A percentile compares a stretch with the other conserved stretches of the same genome.
Conservation (phyloP, 2,888 invertebrate species). For the Diarsia mendica region DNA sequence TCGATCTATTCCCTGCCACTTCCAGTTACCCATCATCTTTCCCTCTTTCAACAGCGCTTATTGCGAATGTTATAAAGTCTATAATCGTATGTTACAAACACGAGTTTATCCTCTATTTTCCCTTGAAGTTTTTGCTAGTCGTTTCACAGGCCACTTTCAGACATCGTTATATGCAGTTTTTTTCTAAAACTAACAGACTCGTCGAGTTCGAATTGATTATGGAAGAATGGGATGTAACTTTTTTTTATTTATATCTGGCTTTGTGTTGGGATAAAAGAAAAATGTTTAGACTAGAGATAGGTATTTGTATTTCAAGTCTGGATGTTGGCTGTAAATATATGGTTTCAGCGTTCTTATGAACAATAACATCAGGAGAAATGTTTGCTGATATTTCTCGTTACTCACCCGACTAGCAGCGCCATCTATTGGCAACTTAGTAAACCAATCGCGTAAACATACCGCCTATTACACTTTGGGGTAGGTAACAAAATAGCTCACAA, state of each 20-base stretch:
- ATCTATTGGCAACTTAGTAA: background rate
- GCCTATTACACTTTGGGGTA: too few relatives aligned
- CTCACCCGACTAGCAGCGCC: background rate
- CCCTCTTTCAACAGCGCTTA: constrained; percentile 24
- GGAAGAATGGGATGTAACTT: background rate
- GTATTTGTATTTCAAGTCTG: background rate
- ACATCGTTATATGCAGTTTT: constrained; percentile 27
- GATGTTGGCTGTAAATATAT: background rate
- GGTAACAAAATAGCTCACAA: too few relatives aligned
- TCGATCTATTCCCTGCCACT: constrained; percentile 20
- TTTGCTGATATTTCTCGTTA: background rate
- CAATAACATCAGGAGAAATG: background rate
- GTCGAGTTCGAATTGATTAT: constrained; percentile 27
- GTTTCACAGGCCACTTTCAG: constrained; percentile 44
- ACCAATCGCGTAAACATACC: too few relatives aligned
- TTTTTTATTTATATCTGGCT: background rate
- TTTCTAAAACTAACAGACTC: constrained; percentile 22
- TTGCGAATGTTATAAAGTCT: constrained; percentile 35
- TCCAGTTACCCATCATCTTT: constrained; percentile 22
- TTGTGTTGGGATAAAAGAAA: background rate
- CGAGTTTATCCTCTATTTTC: constrained; percentile 5
- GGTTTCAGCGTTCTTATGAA: background rate
- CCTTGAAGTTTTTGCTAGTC: constrained; percentile 27
- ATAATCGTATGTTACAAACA: constrained; percentile 30
- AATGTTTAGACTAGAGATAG: background rate